Evolutionary conservation across 1,140 invertebrate species (phyloP), one percentile per base, ranked within the genome.

Genomic region (Drosophila bocqueti): DNA sequence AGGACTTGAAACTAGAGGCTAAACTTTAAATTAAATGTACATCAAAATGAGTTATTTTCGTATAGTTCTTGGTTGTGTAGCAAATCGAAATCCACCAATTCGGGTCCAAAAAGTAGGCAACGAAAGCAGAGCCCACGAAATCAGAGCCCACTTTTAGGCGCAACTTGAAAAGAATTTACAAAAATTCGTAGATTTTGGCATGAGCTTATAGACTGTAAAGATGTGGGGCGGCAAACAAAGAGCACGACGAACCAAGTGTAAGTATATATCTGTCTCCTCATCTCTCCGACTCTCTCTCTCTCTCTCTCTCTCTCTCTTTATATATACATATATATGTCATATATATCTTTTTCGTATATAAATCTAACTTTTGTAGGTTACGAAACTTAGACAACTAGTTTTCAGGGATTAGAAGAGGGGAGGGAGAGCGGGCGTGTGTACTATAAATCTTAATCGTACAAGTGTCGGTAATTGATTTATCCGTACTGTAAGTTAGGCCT

Each of bases 331-430:
- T 18, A 46, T 55, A 13, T 43, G 15, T 38, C 18, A 64, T 38
- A 40, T 31, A 55, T 43, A 55, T 58, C 40, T 63, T 46, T 45
- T 21, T 76, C 43, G 50, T 67, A 26, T 61, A 57, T 54, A 58
- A 61, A 73, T 71, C 68, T 47, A 77, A 68, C 46, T 77, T 81
- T 76, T 55, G 45, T 65, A 71, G 73, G 59, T 81, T 69, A 52
- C 50, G 40, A 29, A 57, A 69, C 65, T 67, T 67, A 67, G 15
- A 67, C 15, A 69, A 65, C 63, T 69, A 69, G 46, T 68, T 54
- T 29, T 52, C 47, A 29, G 67, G 64, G 64, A 24, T 65, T 58
- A 46, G 72, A 40, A 57, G 54, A 40, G 38, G 55, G 60, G 61
- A 47, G 55, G 60, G 61, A 47, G n/a, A 38, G 34, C 9, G 54